These are phyloP conservation scores for Drosophila arizonae DNA, from an alignment of 1,140 invertebrate species.

Conservation along the genomic window DNA sequence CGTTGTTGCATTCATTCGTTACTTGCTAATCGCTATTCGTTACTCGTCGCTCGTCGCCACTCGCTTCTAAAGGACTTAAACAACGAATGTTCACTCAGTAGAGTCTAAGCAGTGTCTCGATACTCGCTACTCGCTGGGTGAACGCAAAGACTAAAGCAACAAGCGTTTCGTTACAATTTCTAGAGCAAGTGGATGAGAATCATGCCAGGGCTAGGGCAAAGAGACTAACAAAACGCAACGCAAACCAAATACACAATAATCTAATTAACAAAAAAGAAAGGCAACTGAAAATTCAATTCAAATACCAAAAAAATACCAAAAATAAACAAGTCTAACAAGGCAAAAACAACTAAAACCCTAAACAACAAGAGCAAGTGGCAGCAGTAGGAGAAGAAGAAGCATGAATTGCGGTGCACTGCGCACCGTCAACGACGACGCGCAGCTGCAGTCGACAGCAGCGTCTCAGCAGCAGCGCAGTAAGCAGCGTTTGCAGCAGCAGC, in stretches of 20 bases:
- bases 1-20: no score
- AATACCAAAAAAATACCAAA: constrained; percentile 61
- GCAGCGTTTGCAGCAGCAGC: constrained; percentile 49
- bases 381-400: constrained; percentile 26
- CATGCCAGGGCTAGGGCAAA: constrained; percentile 51
- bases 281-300: constrained; percentile 27
- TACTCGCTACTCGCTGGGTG: background rate
- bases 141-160: constrained; percentile 9
- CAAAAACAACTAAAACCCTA: constrained; percentile 12
- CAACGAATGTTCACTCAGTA: background rate
- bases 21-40: background rate
- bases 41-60: background rate
- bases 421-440: constrained; percentile 68
- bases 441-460: constrained; percentile 50
- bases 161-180: constrained; percentile 5
- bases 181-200: constrained; percentile 49
- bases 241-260: constrained; percentile 34
- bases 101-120: background rate
- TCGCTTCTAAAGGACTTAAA: background rate
- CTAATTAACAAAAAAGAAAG: constrained; percentile 3
- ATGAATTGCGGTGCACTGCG: constrained; percentile 82
- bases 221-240: constrained; percentile 28
- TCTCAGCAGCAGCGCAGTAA: constrained; percentile 33
- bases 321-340: constrained; percentile 22
- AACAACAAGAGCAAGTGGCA: constrained; percentile 16